These are phyloP conservation scores for Etheostoma spectabile DNA, from an alignment of 2,113 vertebrate genomes.

Conservation along the genomic window DNA sequence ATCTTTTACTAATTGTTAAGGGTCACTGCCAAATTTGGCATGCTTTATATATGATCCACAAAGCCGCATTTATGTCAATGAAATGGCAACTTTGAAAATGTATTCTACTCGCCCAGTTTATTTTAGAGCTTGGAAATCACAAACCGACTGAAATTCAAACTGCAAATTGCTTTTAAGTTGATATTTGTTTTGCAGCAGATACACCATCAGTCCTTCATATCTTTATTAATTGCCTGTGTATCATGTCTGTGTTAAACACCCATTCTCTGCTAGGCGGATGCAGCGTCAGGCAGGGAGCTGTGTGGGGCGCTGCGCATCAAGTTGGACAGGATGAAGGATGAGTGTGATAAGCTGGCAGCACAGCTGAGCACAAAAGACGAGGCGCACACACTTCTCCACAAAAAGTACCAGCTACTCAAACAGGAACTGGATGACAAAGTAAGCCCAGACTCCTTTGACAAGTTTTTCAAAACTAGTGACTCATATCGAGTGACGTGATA, in stretches of 20 bases:
- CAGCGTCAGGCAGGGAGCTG: slow-evolving; percentile 85
- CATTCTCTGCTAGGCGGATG: slow-evolving; percentile 83
- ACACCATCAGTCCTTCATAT: background rate
- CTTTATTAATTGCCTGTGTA: slow-evolving; percentile 11
- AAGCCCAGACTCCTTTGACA: slow-evolving; percentile 40
- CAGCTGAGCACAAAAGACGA: slow-evolving; percentile 86
- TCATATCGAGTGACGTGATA: slow-evolving; percentile 1
- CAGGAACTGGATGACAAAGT: slow-evolving; percentile 92
- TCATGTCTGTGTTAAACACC: slow-evolving; percentile 15
- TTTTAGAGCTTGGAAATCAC: slow-evolving; percentile 1
- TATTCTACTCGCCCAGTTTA: background rate
- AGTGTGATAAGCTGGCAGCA: slow-evolving; percentile 90
- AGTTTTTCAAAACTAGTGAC: slow-evolving; percentile 6
- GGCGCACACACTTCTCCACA: slow-evolving; percentile 84
- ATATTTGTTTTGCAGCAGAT: slow-evolving; percentile 15
- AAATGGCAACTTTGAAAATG: background rate
- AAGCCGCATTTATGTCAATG: background rate
- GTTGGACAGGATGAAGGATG: slow-evolving; percentile 91
- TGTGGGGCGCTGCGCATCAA: slow-evolving; percentile 85
- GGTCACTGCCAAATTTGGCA: background rate
- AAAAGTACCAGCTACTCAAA: slow-evolving; percentile 87
- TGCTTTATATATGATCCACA: background rate
- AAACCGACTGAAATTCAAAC: background rate
- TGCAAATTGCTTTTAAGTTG: background rate
- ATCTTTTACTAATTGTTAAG: background rate